Percentiles rank a stretch among this genome's conserved stretches.
phyloP scores from a whole-genome alignment of 2,888 invertebrate genomes.

The Physocephala rufipes region DNA sequence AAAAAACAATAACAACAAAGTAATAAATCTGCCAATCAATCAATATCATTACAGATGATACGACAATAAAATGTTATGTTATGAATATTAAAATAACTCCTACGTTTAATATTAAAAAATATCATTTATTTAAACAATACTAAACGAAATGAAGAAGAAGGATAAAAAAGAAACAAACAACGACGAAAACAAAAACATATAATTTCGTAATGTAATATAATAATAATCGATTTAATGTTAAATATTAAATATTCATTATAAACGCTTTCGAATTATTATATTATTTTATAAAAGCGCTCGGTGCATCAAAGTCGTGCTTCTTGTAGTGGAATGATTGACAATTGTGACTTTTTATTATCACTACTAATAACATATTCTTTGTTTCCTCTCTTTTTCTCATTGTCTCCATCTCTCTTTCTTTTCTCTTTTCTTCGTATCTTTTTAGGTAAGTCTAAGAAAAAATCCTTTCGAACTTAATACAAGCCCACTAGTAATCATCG shows the following conservation, averaged over 20 bases:
- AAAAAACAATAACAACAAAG: neutral
- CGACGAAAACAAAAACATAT: slow-evolving; percentile 8
- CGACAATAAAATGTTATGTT: too few relatives aligned
- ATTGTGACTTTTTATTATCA: neutral
- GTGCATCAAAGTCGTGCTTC: neutral
- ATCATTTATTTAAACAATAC: neutral
- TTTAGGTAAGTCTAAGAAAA: slow-evolving; percentile 34
- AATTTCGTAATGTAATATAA: neutral
- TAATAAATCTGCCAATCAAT: too few relatives aligned
- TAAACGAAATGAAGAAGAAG: neutral
- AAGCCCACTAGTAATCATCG: too few relatives aligned
- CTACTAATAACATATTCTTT: neutral
- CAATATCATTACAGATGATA: too few relatives aligned
- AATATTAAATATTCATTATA: neutral
- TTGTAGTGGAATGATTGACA: slow-evolving; percentile 9
- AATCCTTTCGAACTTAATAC: neutral
- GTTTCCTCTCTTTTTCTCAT: neutral
- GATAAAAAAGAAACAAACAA: neutral
- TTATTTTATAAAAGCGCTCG: neutral
- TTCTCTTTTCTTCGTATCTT: slow-evolving; percentile 17
- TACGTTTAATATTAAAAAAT: neutral
- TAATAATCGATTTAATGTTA: slow-evolving; percentile 3
- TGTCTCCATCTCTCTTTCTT: slow-evolving; percentile 16
- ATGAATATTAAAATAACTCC: neutral
- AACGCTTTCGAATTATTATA: neutral